Evolutionary conservation across 2,113 vertebrate genomes (phyloP).

Genomic region (Hippopotamus amphibius): DNA sequence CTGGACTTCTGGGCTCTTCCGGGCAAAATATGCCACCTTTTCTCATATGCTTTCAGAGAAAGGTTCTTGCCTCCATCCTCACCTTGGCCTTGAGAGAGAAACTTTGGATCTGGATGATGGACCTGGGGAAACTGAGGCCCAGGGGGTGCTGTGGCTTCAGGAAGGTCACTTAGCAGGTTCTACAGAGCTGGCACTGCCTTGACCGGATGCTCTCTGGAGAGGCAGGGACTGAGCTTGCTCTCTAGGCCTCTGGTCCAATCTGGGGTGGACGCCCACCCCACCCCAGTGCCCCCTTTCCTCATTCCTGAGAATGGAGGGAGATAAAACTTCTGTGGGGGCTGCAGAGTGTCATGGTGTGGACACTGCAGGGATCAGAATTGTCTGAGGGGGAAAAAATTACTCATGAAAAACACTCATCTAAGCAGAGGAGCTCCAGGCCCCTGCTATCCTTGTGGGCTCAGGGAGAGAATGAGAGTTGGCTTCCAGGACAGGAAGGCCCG

Average conservation of each 20-base stretch:
- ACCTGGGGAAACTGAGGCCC: constrained; percentile 57
- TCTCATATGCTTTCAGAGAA: not conserved
- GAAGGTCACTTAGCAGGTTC: not conserved
- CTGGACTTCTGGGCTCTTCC: not conserved
- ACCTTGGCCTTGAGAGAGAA: not conserved
- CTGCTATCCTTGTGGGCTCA: not conserved
- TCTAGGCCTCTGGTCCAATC: not conserved
- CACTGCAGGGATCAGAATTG: not conserved
- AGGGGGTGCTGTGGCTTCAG: not conserved
- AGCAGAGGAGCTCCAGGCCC: not conserved
- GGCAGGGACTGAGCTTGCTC: not conserved
- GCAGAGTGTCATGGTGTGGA: not conserved
- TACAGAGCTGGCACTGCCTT: not conserved
- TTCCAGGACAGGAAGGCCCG: not conserved
- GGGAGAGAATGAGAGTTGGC: not conserved
- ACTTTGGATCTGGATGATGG: constrained; percentile 36
- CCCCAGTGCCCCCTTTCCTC: not conserved
- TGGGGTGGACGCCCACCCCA: not conserved
- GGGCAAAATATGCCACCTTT: not conserved
- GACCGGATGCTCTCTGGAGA: not conserved
- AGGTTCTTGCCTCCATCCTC: not conserved
- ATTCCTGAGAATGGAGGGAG: not conserved
- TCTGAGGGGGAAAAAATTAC: not conserved
- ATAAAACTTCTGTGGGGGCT: not conserved
- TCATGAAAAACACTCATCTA: not conserved